Evolutionary conservation across 1,140 invertebrate species (phyloP).

Genomic region (Octopus sinensis): DNA sequence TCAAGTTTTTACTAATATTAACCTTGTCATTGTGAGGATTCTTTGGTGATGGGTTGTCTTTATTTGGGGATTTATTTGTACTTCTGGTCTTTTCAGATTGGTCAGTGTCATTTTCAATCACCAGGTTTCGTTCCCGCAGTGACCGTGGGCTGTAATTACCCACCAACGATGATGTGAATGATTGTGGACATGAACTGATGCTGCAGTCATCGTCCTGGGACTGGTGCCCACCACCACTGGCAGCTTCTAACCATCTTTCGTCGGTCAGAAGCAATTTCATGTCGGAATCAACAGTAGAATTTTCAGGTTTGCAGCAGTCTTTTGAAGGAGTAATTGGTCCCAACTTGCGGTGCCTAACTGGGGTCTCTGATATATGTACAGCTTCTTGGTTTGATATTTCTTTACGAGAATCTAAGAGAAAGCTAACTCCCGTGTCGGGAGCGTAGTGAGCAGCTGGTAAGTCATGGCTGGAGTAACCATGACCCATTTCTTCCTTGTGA

Average conservation of each 20-base stretch:
- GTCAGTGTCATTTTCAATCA: conserved; percentile 12
- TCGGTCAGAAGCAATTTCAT: conserved; percentile 25
- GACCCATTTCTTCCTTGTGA: conserved; percentile 31
- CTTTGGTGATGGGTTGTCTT: not conserved
- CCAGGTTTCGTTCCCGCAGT: conserved; percentile 32
- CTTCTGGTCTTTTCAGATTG: not conserved
- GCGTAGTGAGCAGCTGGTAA: conserved; percentile 26
- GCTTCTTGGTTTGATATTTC: not conserved
- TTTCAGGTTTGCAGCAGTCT: not conserved
- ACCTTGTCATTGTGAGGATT: not conserved
- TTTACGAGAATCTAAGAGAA: conserved; percentile 18
- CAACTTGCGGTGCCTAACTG: not conserved
- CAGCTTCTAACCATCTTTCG: conserved; percentile 22
- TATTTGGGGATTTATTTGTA: not conserved
- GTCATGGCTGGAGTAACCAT: conserved; percentile 21
- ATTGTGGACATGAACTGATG: conserved; percentile 14
- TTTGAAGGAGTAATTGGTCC: conserved; percentile 14
- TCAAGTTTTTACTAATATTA: not conserved
- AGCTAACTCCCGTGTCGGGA: conserved; percentile 28
- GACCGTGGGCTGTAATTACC: conserved; percentile 39
- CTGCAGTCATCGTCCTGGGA: conserved; percentile 11
- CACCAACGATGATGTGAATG: conserved; percentile 32
- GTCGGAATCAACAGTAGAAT: conserved; percentile 8
- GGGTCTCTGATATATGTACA: conserved; percentile 4
- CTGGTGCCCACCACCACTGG: conserved; percentile 26